Conservation (phyloP, 37 sponge, comb jelly and placozoan species). For the Beroe ovata region DNA sequence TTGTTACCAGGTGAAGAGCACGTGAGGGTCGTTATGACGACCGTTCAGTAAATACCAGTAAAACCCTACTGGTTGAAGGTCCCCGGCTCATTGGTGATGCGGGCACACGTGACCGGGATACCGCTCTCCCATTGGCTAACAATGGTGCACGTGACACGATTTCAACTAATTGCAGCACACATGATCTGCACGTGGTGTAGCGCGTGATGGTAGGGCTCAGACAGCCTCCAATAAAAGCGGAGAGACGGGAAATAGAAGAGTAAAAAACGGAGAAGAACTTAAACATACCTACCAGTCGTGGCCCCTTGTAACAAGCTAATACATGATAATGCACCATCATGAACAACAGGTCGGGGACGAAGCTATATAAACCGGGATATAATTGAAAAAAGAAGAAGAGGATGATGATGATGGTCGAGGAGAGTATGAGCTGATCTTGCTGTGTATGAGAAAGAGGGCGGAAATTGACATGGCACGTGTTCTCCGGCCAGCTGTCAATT, state of each 20-base stretch:
- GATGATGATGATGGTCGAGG: too few species aligned
- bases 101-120: not conserved
- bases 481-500: too few species aligned
- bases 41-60: constrained; percentile 12
- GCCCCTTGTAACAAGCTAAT: not conserved
- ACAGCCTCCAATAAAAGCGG: not conserved
- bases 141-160: not conserved
- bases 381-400: too few species aligned
- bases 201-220: not conserved
- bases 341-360: too few species aligned
- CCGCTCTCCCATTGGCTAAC: not conserved
- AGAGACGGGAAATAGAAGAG: not conserved
- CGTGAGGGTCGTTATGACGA: constrained; percentile 44
- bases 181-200: not conserved
- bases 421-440: too few species aligned
- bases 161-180: constrained; percentile 35
- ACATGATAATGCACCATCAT: too few species aligned
- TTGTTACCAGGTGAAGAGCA: constrained; percentile 27
- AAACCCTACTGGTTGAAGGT: constrained; percentile 47
- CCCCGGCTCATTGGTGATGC: constrained; percentile 47
- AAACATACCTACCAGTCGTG: too few species aligned
- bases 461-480: too few species aligned
- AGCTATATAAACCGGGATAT: too few species aligned
- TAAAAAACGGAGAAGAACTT: constrained; percentile 24
- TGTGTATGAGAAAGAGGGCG: too few species aligned